Evolutionary conservation across 2,113 vertebrate species (phyloP), one percentile per base, ranked within the genome.

Genomic region (Leptosomus discolor): DNA sequence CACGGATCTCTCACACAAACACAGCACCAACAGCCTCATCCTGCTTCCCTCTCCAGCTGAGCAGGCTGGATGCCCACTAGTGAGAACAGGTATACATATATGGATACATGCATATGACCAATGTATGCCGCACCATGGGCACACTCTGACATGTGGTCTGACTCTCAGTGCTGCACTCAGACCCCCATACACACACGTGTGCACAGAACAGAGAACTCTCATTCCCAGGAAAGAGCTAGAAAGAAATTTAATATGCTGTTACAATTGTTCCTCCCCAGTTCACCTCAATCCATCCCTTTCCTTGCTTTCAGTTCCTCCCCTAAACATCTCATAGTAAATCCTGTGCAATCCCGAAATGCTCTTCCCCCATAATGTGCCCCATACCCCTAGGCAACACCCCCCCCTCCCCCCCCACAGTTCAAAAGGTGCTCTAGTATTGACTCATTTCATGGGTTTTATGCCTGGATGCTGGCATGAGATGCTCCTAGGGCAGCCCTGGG

Each of bases 121-220:
- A n/a, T n/a, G n/a, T n/a, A n/a, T 79, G 46, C 21, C 39, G 26
- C 50, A 69, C 19, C 15, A 58, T 2, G 1, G 51, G 30, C n/a
- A 27, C 19, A 39, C 51, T 67, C 54, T 3, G 2, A 70, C 36
- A 29, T 8, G 3, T 23, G 67, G 32, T 19, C 46, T 24, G 32
- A 43, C 32, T 63, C 24, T 15, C 1, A 2, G 8, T 57, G 11
- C 39, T n/a, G 56, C 43, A 14, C 24, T n/a, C 54, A 57, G 29
- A 80, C 6, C 6, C 36, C 18, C 22, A 7, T 6, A 29, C 13
- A 36, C 17, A 61, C 7, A 20, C 1, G 1, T 6, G 12, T 12
- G 11, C n/a, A 20, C 43, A 36, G 20, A 68, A 32, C 5, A 36
- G 30, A 48, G n/a, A 68, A 68, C 26, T 53, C 11, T 7, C 6